A percentile compares a stretch with the other conserved stretches of the same genome.
phyloP scores from a whole-genome alignment of 2,797 vertebrate species.

The Spheniscus humboldti region DNA sequence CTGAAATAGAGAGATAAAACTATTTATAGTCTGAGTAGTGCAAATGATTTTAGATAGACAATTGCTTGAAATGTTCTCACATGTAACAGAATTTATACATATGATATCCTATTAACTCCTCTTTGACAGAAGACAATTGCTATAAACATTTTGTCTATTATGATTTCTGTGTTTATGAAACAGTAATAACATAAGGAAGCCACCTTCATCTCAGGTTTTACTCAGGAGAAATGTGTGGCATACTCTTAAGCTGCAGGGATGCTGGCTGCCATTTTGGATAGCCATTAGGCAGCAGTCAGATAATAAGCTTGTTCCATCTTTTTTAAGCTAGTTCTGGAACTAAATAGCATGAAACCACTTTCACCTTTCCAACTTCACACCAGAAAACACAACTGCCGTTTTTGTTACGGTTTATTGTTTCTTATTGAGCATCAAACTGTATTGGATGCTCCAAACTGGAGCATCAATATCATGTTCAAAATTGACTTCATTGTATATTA shows the following conservation, averaged over 20 bases:
- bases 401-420: too few species aligned
- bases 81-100: neutral
- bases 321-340: neutral
- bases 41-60: neutral
- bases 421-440: too few species aligned
- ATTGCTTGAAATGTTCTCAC: neutral
- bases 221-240: neutral
- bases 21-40: neutral
- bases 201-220: neutral
- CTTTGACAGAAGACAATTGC: neutral
- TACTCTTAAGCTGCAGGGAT: neutral
- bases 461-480: neutral
- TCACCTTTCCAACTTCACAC: neutral
- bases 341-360: neutral
- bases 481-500: neutral
- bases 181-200: neutral
- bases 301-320: neutral
- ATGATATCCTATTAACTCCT: neutral
- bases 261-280: neutral
- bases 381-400: neutral
- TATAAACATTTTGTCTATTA: neutral
- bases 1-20: neutral
- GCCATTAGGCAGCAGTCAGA: neutral
- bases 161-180: neutral
- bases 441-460: neutral